A percentile compares a stretch with the other conserved stretches of the same genome.
These are phyloP conservation scores for Resseliella maxima DNA, from an alignment of 2,888 invertebrate genomes.

Conservation along the genomic window DNA sequence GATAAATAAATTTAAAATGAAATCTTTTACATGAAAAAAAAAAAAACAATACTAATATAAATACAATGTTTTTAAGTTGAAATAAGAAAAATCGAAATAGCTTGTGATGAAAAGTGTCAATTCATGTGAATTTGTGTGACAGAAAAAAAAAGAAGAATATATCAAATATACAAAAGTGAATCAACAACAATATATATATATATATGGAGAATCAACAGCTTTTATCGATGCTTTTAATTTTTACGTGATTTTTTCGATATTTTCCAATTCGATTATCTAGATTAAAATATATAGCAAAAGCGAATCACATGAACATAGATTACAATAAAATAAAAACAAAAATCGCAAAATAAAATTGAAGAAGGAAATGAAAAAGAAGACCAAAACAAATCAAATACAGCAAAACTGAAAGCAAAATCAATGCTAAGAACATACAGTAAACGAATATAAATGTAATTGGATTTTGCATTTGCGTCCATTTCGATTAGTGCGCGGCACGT, in stretches of 20 bases:
- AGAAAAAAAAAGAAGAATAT: not conserved
- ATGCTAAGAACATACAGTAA: not conserved
- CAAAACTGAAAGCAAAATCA: not conserved
- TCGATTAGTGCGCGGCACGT: slow-evolving; percentile 17
- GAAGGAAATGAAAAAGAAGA: not conserved
- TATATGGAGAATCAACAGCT: not conserved
- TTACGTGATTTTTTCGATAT: not conserved
- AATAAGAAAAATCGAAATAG: not conserved
- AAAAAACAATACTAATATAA: too few relatives aligned
- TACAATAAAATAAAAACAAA: too few relatives aligned
- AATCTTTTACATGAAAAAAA: too few relatives aligned
- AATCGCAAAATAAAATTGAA: not conserved
- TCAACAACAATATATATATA: not conserved
- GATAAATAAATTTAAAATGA: not conserved
- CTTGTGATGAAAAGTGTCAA: too few relatives aligned
- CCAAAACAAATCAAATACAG: not conserved
- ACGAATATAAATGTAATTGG: slow-evolving; percentile 39
- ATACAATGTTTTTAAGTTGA: too few relatives aligned
- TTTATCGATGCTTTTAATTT: slow-evolving; percentile 38
- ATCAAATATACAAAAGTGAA: not conserved
- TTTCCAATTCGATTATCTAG: not conserved
- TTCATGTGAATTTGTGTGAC: too few relatives aligned
- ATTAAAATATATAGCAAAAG: not conserved
- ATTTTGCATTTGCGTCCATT: slow-evolving; percentile 20
- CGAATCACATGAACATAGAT: too few relatives aligned